Conservation (phyloP, 2,888 invertebrate genomes). For the Rotaria socialis region DNA sequence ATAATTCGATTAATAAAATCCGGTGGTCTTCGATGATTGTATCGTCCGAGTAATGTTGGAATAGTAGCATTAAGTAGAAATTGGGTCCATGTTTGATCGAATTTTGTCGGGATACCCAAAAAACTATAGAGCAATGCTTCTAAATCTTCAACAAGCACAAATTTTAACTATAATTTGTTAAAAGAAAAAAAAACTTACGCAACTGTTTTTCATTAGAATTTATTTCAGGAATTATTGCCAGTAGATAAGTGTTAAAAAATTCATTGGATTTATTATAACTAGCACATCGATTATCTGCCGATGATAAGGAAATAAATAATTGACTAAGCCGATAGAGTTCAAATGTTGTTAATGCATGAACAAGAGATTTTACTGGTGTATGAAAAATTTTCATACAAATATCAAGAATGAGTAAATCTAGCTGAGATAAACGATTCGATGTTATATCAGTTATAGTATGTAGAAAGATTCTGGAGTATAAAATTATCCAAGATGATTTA, state of each 20-base stretch:
- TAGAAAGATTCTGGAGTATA: not conserved
- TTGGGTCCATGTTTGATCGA: not conserved
- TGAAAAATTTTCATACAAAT: not conserved
- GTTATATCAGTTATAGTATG: not conserved
- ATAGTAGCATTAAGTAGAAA: not conserved
- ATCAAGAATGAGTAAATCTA: not conserved
- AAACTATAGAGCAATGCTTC: not conserved
- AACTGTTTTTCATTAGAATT: not conserved
- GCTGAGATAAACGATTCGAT: not conserved
- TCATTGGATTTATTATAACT: not conserved
- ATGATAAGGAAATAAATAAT: not conserved
- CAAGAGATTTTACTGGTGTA: not conserved
- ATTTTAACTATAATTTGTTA: not conserved
- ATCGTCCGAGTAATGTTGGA: not conserved
- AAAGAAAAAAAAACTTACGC: not conserved
- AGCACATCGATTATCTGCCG: not conserved
- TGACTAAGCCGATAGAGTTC: not conserved
- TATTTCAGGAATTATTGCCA: not conserved
- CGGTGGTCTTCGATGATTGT: not conserved
- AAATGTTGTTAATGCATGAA: not conserved
- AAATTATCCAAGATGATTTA: not conserved
- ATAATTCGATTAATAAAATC: not conserved
- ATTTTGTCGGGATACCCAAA: not conserved
- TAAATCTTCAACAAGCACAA: not conserved
- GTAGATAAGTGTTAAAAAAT: not conserved